A percentile compares a stretch with the other conserved stretches of the same genome.
These are phyloP conservation scores for Neosilurus mollespiculum DNA, from an alignment of 2,797 vertebrate species.

Conservation along the genomic window DNA sequence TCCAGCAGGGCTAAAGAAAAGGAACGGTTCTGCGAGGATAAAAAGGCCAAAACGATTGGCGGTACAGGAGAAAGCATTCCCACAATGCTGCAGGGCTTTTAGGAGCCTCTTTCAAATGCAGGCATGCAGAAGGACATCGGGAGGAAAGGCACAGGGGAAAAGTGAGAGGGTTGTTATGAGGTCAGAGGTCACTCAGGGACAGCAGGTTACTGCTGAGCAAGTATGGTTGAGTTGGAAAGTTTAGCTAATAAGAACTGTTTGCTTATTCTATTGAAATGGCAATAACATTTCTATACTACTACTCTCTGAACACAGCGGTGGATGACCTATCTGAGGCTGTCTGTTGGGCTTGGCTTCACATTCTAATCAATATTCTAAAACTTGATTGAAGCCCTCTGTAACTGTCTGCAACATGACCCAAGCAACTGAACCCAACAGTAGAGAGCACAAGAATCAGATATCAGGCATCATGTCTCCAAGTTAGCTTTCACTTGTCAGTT, in stretches of 20 bases:
- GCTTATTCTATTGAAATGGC: background rate
- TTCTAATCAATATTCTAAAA: background rate
- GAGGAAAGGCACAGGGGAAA: conserved; percentile 75
- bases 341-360: background rate
- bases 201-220: background rate
- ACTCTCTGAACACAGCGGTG: background rate
- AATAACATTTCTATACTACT: too few relatives aligned
- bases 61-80: conserved; percentile 66
- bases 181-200: conserved; percentile 23
- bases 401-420: background rate
- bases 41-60: conserved; percentile 68
- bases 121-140: conserved; percentile 77
- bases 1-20: conserved; percentile 52
- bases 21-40: conserved; percentile 57
- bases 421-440: background rate
- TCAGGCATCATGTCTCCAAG: background rate
- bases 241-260: too few relatives aligned
- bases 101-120: conserved; percentile 70
- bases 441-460: background rate
- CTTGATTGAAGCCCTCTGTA: background rate
- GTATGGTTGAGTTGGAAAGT: background rate
- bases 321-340: background rate
- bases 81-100: conserved; percentile 54
- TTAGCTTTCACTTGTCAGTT: background rate
- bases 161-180: conserved; percentile 55